Evolutionary conservation across 2,888 invertebrate genomes (phyloP).

Genomic region (Zelleria hepariella): DNA sequence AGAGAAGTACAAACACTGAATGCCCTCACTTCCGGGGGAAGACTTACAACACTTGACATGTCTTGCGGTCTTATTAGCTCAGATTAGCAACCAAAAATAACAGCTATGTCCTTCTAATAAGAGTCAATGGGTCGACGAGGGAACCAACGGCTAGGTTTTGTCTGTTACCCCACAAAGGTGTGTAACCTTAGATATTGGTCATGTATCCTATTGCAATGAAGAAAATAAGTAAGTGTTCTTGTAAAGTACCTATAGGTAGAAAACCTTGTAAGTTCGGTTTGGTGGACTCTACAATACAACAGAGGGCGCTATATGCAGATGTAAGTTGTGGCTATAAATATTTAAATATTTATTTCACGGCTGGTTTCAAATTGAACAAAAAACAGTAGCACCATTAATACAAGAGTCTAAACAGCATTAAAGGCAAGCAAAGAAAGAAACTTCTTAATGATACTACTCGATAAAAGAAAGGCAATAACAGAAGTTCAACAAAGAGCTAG

Average conservation of each 20-base stretch:
- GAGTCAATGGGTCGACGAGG: not conserved
- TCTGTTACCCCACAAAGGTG: not conserved
- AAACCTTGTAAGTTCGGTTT: no score
- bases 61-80: not conserved
- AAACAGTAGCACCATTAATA: no score
- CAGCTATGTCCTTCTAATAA: not conserved
- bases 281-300: no score
- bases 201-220: not conserved
- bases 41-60: conserved; percentile 49
- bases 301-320: no score
- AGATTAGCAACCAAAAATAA: not conserved
- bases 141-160: not conserved
- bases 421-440: not conserved
- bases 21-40: conserved; percentile 65
- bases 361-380: not conserved
- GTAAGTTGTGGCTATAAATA: no score
- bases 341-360: not conserved
- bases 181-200: not conserved
- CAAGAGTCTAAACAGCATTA: not conserved
- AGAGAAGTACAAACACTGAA: conserved; percentile 66
- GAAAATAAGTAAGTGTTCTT: not conserved
- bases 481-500: conserved; percentile 60
- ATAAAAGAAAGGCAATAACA: conserved; percentile 46
- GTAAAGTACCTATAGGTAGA: not conserved
- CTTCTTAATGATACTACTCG: not conserved